Base-by-base conservation (phyloP, 1,140 invertebrate species). In the Venustaconcha ellipsiformis region DNA sequence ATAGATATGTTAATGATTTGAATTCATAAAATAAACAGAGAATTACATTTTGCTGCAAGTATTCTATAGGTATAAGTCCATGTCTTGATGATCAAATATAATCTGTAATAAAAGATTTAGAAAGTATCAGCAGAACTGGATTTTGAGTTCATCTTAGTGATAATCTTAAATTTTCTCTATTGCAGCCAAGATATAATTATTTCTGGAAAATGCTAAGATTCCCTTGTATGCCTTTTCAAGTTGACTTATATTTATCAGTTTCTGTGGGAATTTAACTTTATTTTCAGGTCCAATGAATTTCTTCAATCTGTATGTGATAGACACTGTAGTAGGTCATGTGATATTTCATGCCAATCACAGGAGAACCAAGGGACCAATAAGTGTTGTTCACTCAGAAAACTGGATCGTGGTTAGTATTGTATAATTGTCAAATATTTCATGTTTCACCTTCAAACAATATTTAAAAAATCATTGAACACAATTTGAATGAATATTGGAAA, bases 331-430 rank as follows among this genome's bases (percentile, higher is more conserved):
- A 57, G 98, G 93, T 48, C 85, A 90, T 75, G 85, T 93, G 56
- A 84, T 93, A 20, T 92, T 92, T 82, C 91, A 91, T 75, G 89
- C 89, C 23, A 88, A 87, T 74, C 96, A 97, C 87, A 94, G 95
- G 78, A 93, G 94, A 87, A 94, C 95, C 57, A 92, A 93, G 63
- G 94, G 94, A 13, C 96, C 97, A 14, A 91, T 98, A 63, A 94
- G 96, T 86, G 91, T 99, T 67, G 94, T 99, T 48, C 97, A 99
- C 91, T 96, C 96, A 1, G 98, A 99, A 91, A 99, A 99, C 91
- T 99, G 96, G 96, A 85, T 99, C 26, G 94, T 98, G 81, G 92
- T 92, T 81, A 86, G 89, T 88, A 55, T 62, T 23, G 11, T 74
- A 59, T 30, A 66, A 15, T 37, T 48, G 37, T 48, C 6, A 48